Evolutionary conservation across 1,140 invertebrate genomes (phyloP).

Genomic region (Panagrolaimus sp.): DNA sequence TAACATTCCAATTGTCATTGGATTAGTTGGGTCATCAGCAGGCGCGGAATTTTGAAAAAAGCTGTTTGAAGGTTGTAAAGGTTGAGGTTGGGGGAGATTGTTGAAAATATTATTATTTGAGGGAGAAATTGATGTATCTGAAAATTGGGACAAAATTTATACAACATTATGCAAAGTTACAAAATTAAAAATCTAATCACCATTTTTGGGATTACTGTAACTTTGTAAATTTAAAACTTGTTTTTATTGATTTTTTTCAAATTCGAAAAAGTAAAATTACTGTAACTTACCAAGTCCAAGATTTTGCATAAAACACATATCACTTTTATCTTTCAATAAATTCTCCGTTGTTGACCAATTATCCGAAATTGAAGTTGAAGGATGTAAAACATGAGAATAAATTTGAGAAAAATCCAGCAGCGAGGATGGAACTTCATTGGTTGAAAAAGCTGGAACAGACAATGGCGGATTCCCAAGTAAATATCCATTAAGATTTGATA

Average conservation of each 20-base stretch:
- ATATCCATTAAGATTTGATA: background rate
- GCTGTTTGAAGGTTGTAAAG: background rate
- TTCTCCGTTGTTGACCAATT: background rate
- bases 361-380: background rate
- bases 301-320: slow-evolving; percentile 15
- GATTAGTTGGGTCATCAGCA: background rate
- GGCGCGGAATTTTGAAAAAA: background rate
- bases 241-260: too few relatives aligned
- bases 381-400: background rate
- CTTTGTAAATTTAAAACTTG: too few relatives aligned
- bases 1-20: background rate
- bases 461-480: background rate
- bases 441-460: background rate
- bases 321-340: slow-evolving; percentile 1
- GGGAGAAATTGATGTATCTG: background rate
- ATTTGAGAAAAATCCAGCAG: background rate
- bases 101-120: background rate
- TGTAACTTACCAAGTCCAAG: background rate
- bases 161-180: too few relatives aligned
- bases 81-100: background rate
- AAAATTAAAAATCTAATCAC: too few relatives aligned
- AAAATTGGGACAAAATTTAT: too few relatives aligned
- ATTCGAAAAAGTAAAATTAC: too few relatives aligned
- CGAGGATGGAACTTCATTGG: too few relatives aligned
- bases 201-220: too few relatives aligned